Percentiles rank a stretch among this genome's conserved stretches.
These are phyloP conservation scores for Macaria notata DNA, from an alignment of 2,888 invertebrate species.

Conservation along the genomic window DNA sequence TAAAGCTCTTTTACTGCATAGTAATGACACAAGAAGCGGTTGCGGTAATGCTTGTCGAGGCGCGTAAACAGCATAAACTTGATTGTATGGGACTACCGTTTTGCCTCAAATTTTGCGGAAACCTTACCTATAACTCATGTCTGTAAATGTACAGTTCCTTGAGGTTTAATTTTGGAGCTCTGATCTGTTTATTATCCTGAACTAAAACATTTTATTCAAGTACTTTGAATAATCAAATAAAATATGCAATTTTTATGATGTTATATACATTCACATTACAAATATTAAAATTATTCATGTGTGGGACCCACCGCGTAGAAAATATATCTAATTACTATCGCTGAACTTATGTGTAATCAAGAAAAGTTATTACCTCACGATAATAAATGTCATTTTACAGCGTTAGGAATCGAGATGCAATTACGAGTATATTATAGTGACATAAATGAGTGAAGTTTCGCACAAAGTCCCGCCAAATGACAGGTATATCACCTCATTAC, in stretches of 20 bases:
- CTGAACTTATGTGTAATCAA: conserved; percentile 22
- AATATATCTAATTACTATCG: conserved; percentile 19
- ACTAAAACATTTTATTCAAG: too few species aligned
- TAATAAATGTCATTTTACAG: conserved; percentile 39
- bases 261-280: too few species aligned
- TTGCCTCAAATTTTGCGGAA: neutral
- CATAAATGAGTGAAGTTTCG: conserved; percentile 48
- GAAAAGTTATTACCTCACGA: conserved; percentile 32
- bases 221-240: too few species aligned
- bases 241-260: too few species aligned
- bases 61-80: neutral
- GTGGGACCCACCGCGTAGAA: neutral
- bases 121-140: too few species aligned
- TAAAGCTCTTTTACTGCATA: conserved; percentile 35
- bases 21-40: conserved; percentile 23
- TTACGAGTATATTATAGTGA: conserved; percentile 41
- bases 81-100: neutral
- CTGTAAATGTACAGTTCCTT: too few species aligned
- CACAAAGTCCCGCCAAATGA: conserved; percentile 28
- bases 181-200: too few species aligned
- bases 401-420: conserved; percentile 44
- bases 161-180: too few species aligned
- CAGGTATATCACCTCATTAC: conserved; percentile 45
- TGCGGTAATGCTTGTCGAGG: conserved; percentile 1
- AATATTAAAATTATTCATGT: too few species aligned